A percentile compares a stretch with the other conserved stretches of the same genome.
Evolutionary conservation across 2,888 invertebrate species (phyloP).

Genomic region (Lithosia quadra): DNA sequence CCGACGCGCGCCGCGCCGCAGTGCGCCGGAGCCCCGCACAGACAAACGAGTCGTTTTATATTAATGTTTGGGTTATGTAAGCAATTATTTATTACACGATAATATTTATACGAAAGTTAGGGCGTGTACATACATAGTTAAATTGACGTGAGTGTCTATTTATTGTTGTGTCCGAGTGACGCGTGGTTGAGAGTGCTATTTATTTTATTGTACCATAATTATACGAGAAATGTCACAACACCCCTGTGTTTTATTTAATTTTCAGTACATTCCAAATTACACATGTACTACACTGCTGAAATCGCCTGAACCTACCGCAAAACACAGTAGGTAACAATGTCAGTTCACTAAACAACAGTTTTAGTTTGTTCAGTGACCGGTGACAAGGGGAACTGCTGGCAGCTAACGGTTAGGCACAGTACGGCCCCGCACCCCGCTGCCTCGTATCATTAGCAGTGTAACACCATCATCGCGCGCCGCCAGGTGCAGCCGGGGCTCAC

Average conservation of each 20-base stretch:
- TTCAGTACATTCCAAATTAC: not conserved
- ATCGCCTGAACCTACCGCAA: not conserved
- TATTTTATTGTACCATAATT: slow-evolving; percentile 68
- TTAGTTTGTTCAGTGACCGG: not conserved
- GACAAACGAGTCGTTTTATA: slow-evolving; percentile 37
- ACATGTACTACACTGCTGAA: not conserved
- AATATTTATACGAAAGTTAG: slow-evolving; percentile 29
- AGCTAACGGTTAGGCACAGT: not conserved
- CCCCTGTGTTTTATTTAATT: slow-evolving; percentile 30
- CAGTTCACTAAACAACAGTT: not conserved
- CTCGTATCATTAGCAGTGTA: not conserved
- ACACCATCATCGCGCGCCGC: not conserved
- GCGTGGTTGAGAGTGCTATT: slow-evolving; percentile 67
- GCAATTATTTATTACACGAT: slow-evolving; percentile 23
- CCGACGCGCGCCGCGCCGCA: not conserved
- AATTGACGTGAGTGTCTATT: slow-evolving; percentile 60
- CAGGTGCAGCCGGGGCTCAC: slow-evolving; percentile 23
- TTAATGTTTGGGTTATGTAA: slow-evolving; percentile 31
- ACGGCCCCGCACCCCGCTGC: not conserved
- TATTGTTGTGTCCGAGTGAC: slow-evolving; percentile 59
- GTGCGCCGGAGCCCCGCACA: not conserved
- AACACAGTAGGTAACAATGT: not conserved
- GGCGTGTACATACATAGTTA: slow-evolving; percentile 39
- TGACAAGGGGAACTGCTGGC: not conserved
- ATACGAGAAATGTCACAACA: slow-evolving; percentile 46